Evolutionary conservation across 2,888 invertebrate genomes (phyloP).

Genomic region (Idaea dimidiata): DNA sequence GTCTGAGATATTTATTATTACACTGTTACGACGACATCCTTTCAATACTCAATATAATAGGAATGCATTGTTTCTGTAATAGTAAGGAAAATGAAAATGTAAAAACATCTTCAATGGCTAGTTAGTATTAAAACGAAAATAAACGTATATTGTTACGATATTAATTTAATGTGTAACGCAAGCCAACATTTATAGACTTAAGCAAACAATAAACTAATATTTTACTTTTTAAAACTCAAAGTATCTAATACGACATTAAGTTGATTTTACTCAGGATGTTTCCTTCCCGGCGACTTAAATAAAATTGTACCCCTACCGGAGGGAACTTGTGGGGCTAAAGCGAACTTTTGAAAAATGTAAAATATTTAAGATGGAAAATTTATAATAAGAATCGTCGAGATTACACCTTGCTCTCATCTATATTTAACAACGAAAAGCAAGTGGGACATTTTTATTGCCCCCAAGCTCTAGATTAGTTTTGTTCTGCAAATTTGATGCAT

Average conservation of each 20-base stretch:
- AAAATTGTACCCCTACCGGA: constrained; percentile 35
- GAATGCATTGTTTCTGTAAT: constrained; percentile 20
- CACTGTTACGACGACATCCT: constrained; percentile 43
- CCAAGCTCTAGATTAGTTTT: constrained; percentile 76
- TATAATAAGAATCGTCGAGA: constrained; percentile 75
- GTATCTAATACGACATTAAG: neutral
- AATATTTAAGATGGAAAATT: constrained; percentile 74
- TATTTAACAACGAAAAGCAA: constrained; percentile 69
- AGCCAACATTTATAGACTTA: neutral
- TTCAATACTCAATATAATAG: constrained; percentile 26
- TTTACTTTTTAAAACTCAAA: no score
- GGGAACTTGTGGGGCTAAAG: constrained; percentile 43
- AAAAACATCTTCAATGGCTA: neutral
- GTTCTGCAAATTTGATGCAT: constrained; percentile 80
- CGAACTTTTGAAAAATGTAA: constrained; percentile 69
- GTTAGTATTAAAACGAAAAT: neutral
- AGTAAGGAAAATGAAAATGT: constrained; percentile 6
- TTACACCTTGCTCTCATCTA: constrained; percentile 77
- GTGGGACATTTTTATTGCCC: constrained; percentile 78
- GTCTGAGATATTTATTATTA: constrained; percentile 66
- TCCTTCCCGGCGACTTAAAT: neutral
- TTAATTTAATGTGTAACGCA: neutral
- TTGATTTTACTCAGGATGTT: neutral
- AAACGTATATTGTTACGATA: neutral
- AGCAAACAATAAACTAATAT: no score